These are phyloP conservation scores for Melanotaenia nigrans DNA, from an alignment of 2,797 vertebrate genomes.

Conservation along the genomic window DNA sequence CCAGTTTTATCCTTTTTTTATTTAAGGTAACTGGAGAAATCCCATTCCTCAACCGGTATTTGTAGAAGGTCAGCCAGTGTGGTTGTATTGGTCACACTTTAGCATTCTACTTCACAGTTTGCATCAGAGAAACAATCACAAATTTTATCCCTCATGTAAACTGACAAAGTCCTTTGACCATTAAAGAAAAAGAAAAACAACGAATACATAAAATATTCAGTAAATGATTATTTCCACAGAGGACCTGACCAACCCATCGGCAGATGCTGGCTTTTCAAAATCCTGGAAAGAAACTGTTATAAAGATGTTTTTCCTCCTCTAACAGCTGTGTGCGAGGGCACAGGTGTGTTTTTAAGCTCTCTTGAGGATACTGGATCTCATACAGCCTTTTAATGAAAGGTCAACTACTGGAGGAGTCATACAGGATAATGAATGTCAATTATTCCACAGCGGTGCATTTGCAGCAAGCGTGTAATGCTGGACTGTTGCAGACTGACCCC, in stretches of 20 bases:
- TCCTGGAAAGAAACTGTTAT: neutral
- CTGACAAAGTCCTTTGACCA: neutral
- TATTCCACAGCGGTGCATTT: neutral
- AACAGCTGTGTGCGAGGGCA: neutral
- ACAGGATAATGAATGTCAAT: conserved; percentile 6
- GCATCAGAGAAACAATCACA: neutral
- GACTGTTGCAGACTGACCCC: neutral
- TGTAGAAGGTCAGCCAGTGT: too few relatives aligned
- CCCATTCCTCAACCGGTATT: too few relatives aligned
- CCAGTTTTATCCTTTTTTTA: conserved; percentile 12
- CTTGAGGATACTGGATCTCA: neutral
- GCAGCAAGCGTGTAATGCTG: neutral
- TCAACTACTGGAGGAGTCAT: conserved; percentile 2
- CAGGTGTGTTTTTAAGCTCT: neutral
- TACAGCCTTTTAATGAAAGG: neutral
- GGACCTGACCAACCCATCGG: neutral
- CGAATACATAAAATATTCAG: neutral
- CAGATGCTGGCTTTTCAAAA: neutral
- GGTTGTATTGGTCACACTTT: too few relatives aligned
- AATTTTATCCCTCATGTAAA: neutral
- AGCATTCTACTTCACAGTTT: neutral
- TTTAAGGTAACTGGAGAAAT: conserved; percentile 3
- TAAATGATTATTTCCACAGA: neutral
- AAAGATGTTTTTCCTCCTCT: neutral
- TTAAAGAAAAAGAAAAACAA: neutral